These are phyloP conservation scores for Eupeodes latifasciatus DNA, from an alignment of 2,888 invertebrate genomes.

Conservation along the genomic window DNA sequence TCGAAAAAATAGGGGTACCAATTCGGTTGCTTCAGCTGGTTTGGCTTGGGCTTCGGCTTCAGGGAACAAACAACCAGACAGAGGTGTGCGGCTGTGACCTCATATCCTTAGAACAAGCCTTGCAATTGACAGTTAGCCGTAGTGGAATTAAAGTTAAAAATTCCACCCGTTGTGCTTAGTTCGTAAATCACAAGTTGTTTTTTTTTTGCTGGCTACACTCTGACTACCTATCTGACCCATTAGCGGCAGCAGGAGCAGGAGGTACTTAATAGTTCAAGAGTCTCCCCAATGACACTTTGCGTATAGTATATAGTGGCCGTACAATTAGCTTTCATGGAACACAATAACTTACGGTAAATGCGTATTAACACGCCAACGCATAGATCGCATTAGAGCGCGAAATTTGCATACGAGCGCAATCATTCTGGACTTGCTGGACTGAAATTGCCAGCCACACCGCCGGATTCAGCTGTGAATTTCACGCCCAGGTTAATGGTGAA, in stretches of 20 bases:
- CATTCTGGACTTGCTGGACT: conserved; percentile 30
- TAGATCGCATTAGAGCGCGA: conserved; percentile 67
- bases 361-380: conserved; percentile 75
- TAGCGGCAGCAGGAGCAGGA: conserved; percentile 2
- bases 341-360: conserved; percentile 70
- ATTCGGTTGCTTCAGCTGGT: conserved; percentile 8
- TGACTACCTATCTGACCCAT: conserved; percentile 21
- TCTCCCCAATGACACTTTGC: conserved; percentile 49
- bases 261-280: not conserved
- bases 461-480: conserved; percentile 68
- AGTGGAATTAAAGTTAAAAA: conserved; percentile 19
- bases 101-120: conserved; percentile 60
- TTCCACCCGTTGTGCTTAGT: conserved; percentile 44
- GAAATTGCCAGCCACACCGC: not conserved
- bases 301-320: conserved; percentile 18
- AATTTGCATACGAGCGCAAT: conserved; percentile 71
- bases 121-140: conserved; percentile 57
- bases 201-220: not conserved
- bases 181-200: conserved; percentile 64
- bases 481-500: conserved; percentile 64
- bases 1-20: conserved; percentile 28
- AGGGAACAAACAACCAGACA: conserved; percentile 31
- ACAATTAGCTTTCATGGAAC: conserved; percentile 63
- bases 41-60: not conserved
- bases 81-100: conserved; percentile 52